Base-by-base conservation (phyloP, 2,113 vertebrate species). In the Tapirus terrestris region DNA sequence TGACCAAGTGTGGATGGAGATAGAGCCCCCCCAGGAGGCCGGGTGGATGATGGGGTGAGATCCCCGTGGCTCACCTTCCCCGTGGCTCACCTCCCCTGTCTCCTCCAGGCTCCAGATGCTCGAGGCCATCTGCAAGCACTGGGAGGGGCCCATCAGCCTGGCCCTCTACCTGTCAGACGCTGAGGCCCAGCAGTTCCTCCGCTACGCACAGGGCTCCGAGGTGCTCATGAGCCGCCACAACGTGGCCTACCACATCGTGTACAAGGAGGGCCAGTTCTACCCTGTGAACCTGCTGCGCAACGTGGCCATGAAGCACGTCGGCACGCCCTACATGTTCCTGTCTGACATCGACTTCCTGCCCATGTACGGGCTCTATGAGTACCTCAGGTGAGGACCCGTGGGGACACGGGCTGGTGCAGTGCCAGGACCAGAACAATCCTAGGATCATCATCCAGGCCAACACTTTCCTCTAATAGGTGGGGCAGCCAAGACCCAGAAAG, bases 311-410 rank as follows among this genome's bases (percentile, higher is more conserved):
- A 99, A 99, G 96, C 99, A 99, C 80, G 99, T 99, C 98, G 99
- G 99, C 99, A 99, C 99, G 0, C 99, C 99, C 1, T 99, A 99
- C 98, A 99, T 99, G 99, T 99, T 99, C 97, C 99, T 99, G 70
- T 99, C 99, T 0, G 99, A 99, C 98, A 99, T 99, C 33, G 99
- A 99, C 99, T 99, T 99, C 99, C 99, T 99, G 98, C 99, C 99
- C 93, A 99, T 99, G 99, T 99, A 99, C 51, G 99, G 99, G 97
- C 99, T 99, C 98, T 99, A 99, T 96, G 99, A 99, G 98, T 99
- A 99, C 98, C 99, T 99, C 99, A 99, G 99, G 99, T 99, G 79
- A 96, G 95, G 36, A 36, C 60, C 20, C 29, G 0, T 0, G 67
- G 67, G 58, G 75, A 36, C 18, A 0, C 39, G 1, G 63, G 75